Conservation (phyloP, 2,888 invertebrate species). For the Phalera bucephala region DNA sequence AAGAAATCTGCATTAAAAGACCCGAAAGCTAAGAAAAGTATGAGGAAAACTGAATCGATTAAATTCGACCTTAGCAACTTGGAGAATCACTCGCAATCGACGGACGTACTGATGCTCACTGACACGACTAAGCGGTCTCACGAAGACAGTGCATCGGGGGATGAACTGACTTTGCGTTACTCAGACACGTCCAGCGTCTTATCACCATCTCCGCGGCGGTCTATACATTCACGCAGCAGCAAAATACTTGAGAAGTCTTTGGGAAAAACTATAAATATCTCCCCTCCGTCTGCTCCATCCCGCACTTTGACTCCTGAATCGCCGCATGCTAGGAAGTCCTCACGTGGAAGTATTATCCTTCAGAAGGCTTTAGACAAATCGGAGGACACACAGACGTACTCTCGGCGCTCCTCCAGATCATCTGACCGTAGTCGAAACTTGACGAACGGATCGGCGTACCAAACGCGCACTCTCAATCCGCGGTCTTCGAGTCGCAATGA, state of each 20-base stretch:
- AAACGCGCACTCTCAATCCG: constrained; percentile 42
- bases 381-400: constrained; percentile 1
- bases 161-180: constrained; percentile 48
- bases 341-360: constrained; percentile 42
- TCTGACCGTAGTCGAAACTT: constrained; percentile 23
- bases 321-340: constrained; percentile 33
- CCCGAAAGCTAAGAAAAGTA: constrained; percentile 38
- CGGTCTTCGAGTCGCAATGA: constrained; percentile 22
- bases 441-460: constrained; percentile 30
- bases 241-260: constrained; percentile 42
- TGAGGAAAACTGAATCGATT: constrained; percentile 63
- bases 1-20: constrained; percentile 66
- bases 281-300: constrained; percentile 15
- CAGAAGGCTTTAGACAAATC: constrained; percentile 39
- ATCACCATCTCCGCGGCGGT: constrained; percentile 46
- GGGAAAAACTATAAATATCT: constrained; percentile 23
- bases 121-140: constrained; percentile 16
- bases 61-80: constrained; percentile 72
- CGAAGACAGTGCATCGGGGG: constrained; percentile 23
- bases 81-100: constrained; percentile 27
- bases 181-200: constrained; percentile 38
- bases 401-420: constrained; percentile 5
- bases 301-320: constrained; percentile 27
- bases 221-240: constrained; percentile 50
- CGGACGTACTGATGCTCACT: constrained; percentile 26